Percentiles rank a stretch among this genome's conserved stretches.
These are phyloP conservation scores for Myrmophylax atrothorax DNA, from an alignment of 2,113 vertebrate species.

Conservation along the genomic window DNA sequence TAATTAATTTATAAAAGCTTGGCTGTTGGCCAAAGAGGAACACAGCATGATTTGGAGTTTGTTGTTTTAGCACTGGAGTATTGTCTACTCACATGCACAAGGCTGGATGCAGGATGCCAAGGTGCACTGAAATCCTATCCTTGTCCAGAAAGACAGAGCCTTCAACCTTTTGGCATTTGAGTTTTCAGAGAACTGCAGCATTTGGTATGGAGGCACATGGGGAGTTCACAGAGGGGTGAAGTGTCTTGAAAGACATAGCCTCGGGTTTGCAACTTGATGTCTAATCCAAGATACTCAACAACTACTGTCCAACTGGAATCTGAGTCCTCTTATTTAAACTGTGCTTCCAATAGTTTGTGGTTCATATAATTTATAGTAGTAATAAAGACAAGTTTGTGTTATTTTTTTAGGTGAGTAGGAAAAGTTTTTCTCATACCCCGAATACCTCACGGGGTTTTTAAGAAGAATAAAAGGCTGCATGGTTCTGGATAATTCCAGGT, in stretches of 20 bases:
- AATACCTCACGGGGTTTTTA: background rate
- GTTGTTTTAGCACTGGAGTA: background rate
- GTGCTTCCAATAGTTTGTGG: background rate
- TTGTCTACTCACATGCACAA: background rate
- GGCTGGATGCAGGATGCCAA: background rate
- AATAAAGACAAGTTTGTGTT: background rate
- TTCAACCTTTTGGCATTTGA: background rate
- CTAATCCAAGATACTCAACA: background rate
- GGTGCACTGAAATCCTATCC: background rate
- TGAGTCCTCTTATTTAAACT: background rate
- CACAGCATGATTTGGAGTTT: slow-evolving; percentile 12
- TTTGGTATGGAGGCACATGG: background rate
- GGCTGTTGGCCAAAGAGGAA: background rate
- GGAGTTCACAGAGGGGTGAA: background rate
- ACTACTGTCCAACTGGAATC: background rate
- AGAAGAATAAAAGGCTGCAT: background rate
- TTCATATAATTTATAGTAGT: background rate
- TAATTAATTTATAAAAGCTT: slow-evolving; percentile 27
- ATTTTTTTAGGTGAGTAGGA: background rate
- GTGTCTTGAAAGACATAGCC: background rate
- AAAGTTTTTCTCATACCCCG: background rate
- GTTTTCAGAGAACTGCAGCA: background rate
- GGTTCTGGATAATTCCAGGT: background rate
- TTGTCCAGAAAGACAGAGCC: background rate
- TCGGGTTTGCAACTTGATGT: background rate